Percentiles rank a stretch among this genome's conserved stretches.
These are phyloP conservation scores for Zaprionus lineosus DNA, from an alignment of 2,888 invertebrate species.

Conservation along the genomic window DNA sequence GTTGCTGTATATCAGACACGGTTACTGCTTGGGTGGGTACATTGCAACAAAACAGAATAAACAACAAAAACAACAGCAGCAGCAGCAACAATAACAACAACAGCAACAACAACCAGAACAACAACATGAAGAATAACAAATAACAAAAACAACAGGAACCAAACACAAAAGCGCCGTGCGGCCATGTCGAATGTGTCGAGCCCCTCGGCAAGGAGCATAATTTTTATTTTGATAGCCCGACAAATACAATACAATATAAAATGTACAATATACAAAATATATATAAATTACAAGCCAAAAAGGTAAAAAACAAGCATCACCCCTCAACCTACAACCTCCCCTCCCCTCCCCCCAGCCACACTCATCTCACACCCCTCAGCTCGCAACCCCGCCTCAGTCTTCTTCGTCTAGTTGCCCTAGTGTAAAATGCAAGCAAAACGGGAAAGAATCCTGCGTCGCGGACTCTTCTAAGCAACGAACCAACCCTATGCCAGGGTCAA, in stretches of 20 bases:
- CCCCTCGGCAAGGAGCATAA: constrained; percentile 48
- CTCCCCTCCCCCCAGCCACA: neutral
- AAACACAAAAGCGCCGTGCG: constrained; percentile 36
- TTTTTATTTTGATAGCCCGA: constrained; percentile 71
- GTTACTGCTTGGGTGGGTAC: constrained; percentile 58
- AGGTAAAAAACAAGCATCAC: constrained; percentile 53
- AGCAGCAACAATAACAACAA: constrained; percentile 10
- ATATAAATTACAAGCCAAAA: constrained; percentile 78
- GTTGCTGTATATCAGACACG: constrained; percentile 65
- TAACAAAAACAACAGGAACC: too few species aligned
- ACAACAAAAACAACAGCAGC: constrained; percentile 27
- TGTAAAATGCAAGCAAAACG: constrained; percentile 71
- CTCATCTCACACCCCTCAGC: too few species aligned
- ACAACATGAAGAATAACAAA: too few species aligned
- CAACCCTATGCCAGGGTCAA: constrained; percentile 39
- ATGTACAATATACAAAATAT: constrained; percentile 55
- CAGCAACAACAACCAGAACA: neutral
- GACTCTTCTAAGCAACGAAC: constrained; percentile 60
- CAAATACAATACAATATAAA: constrained; percentile 58
- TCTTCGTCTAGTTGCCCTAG: constrained; percentile 12
- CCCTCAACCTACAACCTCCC: neutral
- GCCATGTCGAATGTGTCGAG: constrained; percentile 58
- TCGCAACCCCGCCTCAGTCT: neutral
- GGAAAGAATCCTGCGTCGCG: constrained; percentile 37
- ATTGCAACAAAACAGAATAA: constrained; percentile 44